Evolutionary conservation across 1,140 invertebrate genomes (phyloP).

Genomic region (Tachypleus tridentatus): DNA sequence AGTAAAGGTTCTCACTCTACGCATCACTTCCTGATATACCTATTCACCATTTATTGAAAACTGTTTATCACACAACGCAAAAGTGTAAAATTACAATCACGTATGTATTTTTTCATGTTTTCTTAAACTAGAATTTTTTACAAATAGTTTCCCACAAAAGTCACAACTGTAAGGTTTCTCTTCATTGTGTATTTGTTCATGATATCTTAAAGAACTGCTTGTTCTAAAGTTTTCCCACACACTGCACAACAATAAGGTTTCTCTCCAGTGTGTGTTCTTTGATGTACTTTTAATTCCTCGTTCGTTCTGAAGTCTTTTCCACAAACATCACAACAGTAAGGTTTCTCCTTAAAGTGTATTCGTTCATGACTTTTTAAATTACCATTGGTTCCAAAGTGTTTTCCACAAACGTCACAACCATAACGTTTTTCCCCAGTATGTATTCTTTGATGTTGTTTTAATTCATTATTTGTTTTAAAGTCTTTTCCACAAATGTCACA

Average conservation of each 20-base stretch:
- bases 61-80: too few species aligned
- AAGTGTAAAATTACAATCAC: too few species aligned
- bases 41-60: too few species aligned
- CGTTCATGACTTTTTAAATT: background rate
- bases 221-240: background rate
- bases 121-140: too few species aligned
- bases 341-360: background rate
- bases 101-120: too few species aligned
- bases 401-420: background rate
- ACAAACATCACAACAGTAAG: background rate
- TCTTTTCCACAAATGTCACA: constrained; percentile 1
- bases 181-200: background rate
- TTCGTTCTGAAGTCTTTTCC: background rate
- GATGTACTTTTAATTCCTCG: background rate
- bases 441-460: background rate
- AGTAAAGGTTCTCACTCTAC: too few species aligned
- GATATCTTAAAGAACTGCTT: background rate
- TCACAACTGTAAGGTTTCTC: too few species aligned
- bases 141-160: too few species aligned
- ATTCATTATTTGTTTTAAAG: background rate
- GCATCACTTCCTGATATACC: too few species aligned
- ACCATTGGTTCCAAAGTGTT: background rate
- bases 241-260: background rate
- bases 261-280: background rate
- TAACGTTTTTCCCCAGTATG: background rate